Evolutionary conservation across 2,888 invertebrate species (phyloP).

Genomic region (Drymonia ruficornis): DNA sequence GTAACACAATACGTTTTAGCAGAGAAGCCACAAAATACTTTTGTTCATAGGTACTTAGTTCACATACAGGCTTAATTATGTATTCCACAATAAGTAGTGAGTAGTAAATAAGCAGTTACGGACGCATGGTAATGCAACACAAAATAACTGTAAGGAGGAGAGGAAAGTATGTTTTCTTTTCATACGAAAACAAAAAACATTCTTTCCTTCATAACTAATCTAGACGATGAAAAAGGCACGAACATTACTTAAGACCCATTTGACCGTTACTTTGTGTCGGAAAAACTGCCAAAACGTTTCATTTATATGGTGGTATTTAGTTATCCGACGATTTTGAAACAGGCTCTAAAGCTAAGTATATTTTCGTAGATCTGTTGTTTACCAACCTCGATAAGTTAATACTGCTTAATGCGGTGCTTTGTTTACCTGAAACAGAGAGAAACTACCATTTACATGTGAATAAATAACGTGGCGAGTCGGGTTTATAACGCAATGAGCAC

Average conservation of each 20-base stretch:
- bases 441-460: conserved; percentile 38
- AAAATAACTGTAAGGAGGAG: neutral
- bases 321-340: no score
- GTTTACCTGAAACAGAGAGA: conserved; percentile 70
- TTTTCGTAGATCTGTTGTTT: conserved; percentile 17
- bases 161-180: no score
- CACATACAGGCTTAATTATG: neutral
- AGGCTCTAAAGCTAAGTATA: neutral
- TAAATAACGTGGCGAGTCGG: conserved; percentile 28
- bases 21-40: neutral
- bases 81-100: neutral
- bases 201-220: no score
- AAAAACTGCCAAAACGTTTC: no score
- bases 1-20: neutral
- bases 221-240: no score
- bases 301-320: no score
- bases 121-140: neutral
- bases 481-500: conserved; percentile 13
- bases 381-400: conserved; percentile 37
- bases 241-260: no score
- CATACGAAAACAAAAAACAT: no score
- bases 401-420: conserved; percentile 34
- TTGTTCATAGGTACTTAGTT: neutral
- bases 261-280: no score
- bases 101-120: neutral